Conservation (phyloP, 2,797 vertebrate species). For the Leptodactylus fallax region DNA sequence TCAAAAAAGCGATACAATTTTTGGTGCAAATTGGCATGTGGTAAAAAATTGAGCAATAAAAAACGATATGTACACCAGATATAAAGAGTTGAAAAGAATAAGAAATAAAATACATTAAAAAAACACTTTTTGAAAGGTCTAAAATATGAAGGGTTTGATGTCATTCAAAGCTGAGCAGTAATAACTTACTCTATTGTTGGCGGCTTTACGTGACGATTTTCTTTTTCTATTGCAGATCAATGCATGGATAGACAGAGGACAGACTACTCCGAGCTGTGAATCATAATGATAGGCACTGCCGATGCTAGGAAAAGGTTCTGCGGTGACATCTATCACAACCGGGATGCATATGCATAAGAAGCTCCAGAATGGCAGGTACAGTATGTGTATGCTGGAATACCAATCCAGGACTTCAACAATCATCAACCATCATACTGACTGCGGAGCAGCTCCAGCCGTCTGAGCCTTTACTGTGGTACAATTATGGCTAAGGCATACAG, state of each 20-base stretch:
- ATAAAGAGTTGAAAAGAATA: no score
- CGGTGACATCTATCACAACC: slow-evolving; percentile 8
- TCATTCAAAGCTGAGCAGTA: neutral
- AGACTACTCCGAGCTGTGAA: neutral
- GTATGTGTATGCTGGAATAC: neutral
- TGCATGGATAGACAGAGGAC: neutral
- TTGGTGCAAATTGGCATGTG: no score
- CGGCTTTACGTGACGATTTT: neutral
- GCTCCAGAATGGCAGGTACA: neutral
- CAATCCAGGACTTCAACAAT: neutral
- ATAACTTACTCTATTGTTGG: neutral
- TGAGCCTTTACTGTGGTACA: no score
- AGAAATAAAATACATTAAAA: neutral
- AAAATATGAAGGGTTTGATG: neutral
- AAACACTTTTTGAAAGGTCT: neutral
- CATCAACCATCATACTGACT: neutral
- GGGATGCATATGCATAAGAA: slow-evolving; percentile 7
- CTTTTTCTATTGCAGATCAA: neutral
- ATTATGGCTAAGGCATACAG: no score
- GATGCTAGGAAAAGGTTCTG: neutral
- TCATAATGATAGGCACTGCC: slow-evolving; percentile 10
- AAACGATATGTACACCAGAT: no score
- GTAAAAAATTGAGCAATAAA: no score
- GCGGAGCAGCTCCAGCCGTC: neutral
- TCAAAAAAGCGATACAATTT: no score